phyloP scores from a whole-genome alignment of 37 sponge, comb jelly and placozoan species.

The Dysidea cf. avara region DNA sequence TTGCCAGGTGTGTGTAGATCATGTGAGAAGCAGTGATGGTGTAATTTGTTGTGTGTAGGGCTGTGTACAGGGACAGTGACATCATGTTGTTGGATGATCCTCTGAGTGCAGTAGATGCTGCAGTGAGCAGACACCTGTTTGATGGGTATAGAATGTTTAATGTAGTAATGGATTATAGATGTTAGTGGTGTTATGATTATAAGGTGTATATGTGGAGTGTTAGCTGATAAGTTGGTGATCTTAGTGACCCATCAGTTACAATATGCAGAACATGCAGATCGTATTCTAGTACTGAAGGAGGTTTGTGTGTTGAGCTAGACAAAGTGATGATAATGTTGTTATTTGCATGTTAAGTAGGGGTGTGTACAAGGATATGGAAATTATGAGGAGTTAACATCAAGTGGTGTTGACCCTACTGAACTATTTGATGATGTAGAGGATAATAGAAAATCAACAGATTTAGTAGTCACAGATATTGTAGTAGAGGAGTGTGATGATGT shows the following conservation, averaged over 20 bases:
- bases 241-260: constrained; percentile 88
- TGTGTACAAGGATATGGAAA: too few relatives aligned
- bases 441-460: not conserved
- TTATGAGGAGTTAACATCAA: too few relatives aligned
- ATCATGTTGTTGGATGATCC: constrained; percentile 86
- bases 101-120: constrained; percentile 85
- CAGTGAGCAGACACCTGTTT: constrained; percentile 74
- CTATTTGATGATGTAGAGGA: too few relatives aligned
- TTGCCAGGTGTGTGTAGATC: constrained; percentile 51
- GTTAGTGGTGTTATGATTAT: not conserved
- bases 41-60: constrained; percentile 19
- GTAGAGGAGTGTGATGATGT: not conserved
- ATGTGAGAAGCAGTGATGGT: too few relatives aligned
- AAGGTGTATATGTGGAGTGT: constrained; percentile 69
- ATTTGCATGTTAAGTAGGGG: constrained; percentile 32
- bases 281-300: constrained; percentile 68
- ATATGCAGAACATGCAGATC: constrained; percentile 66
- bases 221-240: constrained; percentile 54
- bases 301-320: constrained; percentile 12
- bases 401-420: too few relatives aligned
- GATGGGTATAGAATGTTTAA: constrained; percentile 41
- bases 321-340: not conserved
- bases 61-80: constrained; percentile 72
- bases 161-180: not conserved
- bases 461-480: not conserved